Evolutionary conservation across 2,113 vertebrate species (phyloP).

Genomic region (Furnarius figulus): DNA sequence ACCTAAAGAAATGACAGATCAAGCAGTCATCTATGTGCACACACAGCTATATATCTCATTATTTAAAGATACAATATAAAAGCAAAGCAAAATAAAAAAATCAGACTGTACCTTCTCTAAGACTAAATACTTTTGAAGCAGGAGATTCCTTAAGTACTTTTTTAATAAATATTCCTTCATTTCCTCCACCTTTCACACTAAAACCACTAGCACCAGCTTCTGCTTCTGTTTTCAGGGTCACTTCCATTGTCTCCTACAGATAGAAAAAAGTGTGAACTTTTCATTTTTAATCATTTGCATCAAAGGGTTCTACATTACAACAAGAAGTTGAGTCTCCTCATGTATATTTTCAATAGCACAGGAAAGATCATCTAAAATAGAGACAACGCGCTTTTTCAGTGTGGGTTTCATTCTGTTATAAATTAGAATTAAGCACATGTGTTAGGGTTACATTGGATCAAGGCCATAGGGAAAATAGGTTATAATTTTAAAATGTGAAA

Average conservation of each 20-base stretch:
- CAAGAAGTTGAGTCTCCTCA: not conserved
- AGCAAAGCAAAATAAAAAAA: not conserved
- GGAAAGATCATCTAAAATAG: not conserved
- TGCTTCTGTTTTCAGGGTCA: conserved; percentile 84
- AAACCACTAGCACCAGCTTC: conserved; percentile 88
- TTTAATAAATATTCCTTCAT: conserved; percentile 89
- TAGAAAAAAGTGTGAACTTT: not conserved
- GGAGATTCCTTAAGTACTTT: conserved; percentile 88
- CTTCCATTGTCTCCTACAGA: conserved; percentile 71
- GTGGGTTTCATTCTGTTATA: not conserved
- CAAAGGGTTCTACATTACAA: not conserved
- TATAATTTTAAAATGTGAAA: not conserved
- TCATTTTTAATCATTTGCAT: not conserved
- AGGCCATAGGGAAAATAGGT: not conserved
- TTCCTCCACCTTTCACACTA: conserved; percentile 86
- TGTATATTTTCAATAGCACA: not conserved
- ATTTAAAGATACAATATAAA: not conserved
- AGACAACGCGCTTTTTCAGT: not conserved
- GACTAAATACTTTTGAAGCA: conserved; percentile 84
- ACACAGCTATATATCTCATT: not conserved
- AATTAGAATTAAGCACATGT: not conserved
- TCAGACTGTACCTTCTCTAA: conserved; percentile 86
- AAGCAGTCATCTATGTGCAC: not conserved
- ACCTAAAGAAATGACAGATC: not conserved
- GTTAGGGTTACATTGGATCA: not conserved